Evolutionary conservation across 2,888 invertebrate species (phyloP).

Genomic region (Scaptomyza tumidula): DNA sequence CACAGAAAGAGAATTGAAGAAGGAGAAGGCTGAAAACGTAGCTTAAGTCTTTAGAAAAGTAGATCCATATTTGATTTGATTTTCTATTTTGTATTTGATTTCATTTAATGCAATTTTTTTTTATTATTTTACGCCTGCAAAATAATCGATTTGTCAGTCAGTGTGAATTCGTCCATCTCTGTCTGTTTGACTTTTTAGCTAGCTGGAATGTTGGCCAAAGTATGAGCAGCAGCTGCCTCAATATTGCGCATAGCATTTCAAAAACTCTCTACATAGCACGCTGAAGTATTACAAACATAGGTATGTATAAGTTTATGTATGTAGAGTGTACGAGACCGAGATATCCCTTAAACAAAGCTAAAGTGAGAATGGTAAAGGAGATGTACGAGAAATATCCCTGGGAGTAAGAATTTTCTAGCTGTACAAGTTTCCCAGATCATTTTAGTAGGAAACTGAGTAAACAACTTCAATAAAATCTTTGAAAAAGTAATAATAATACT

Average conservation of each 20-base stretch:
- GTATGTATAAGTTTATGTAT: constrained; percentile 13
- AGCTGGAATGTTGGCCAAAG: constrained; percentile 72
- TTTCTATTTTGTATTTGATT: constrained; percentile 42
- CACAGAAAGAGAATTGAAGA: not conserved
- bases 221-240: constrained; percentile 76
- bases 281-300: constrained; percentile 16
- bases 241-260: constrained; percentile 72
- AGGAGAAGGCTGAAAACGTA: too few relatives aligned
- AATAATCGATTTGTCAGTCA: constrained; percentile 73
- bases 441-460: too few relatives aligned
- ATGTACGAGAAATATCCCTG: not conserved
- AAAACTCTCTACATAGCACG: constrained; percentile 35
- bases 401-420: not conserved
- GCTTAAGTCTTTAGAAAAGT: constrained; percentile 1
- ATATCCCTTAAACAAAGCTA: constrained; percentile 8
- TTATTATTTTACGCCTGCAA: constrained; percentile 64
- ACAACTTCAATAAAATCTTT: too few relatives aligned
- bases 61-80: constrained; percentile 54
- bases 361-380: not conserved
- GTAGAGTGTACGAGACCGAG: not conserved
- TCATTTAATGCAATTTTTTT: constrained; percentile 49
- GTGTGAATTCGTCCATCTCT: constrained; percentile 12
- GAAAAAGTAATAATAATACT: too few relatives aligned
- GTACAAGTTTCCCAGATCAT: too few relatives aligned
- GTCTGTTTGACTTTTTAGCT: constrained; percentile 56